Evolutionary conservation across 2,888 invertebrate species (phyloP).

Genomic region (Nowickia ferox): DNA sequence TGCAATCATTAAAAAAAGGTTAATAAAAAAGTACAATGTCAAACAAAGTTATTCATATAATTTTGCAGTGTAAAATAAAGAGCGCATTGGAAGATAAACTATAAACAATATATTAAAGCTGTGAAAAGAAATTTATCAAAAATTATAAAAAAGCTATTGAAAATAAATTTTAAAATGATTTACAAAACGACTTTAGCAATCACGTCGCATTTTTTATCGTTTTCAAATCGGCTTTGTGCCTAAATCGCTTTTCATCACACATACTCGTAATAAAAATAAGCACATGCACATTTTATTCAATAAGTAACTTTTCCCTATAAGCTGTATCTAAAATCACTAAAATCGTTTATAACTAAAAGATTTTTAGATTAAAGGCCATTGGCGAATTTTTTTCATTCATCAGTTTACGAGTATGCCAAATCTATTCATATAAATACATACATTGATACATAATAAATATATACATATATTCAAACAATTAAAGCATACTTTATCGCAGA

Average conservation of each 20-base stretch:
- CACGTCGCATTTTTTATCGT: too few relatives aligned
- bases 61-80: too few relatives aligned
- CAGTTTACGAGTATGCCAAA: slow-evolving; percentile 21
- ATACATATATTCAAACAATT: slow-evolving; percentile 39
- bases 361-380: not conserved
- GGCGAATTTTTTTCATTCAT: not conserved
- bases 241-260: too few relatives aligned
- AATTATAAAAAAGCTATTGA: too few relatives aligned
- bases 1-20: not conserved
- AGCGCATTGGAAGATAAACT: too few relatives aligned
- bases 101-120: too few relatives aligned
- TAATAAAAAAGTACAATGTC: not conserved
- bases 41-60: not conserved
- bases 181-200: too few relatives aligned
- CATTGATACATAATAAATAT: too few relatives aligned
- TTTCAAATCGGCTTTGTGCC: too few relatives aligned
- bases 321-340: not conserved
- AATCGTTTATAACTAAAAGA: not conserved
- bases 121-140: too few relatives aligned
- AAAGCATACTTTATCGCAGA: slow-evolving; percentile 29
- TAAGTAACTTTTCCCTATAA: not conserved
- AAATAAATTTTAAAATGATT: too few relatives aligned
- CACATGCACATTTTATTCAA: not conserved
- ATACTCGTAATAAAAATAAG: too few relatives aligned
- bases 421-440: slow-evolving; percentile 16